Evolutionary conservation across 1,140 invertebrate species (phyloP), one percentile per base, ranked within the genome.

Genomic region (Drosophila nigrodunni): DNA sequence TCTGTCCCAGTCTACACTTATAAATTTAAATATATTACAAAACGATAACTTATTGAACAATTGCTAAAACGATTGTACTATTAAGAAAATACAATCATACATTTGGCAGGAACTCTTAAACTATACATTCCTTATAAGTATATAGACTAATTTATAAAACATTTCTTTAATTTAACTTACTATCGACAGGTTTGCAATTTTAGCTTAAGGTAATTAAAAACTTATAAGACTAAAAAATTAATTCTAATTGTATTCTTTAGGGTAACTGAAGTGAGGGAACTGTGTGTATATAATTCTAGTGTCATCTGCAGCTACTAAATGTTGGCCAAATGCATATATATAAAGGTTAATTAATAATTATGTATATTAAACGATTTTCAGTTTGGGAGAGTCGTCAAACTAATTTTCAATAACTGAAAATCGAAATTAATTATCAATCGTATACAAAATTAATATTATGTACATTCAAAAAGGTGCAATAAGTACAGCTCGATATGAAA

Each of bases 401-500:
- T 58, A 18, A 1, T 41, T 35, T 43, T 58, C 3, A 54, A 43
- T 43, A 30, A 57, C 55, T 65, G 55, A 50, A 67, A 61, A 52
- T 55, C 34, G 6, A 55, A 64, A 25, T 47, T 21, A 55, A 41
- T 39, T 71, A 10, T 55, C 44, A 49, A 44, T 25, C 21, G 57
- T 39, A 44, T 43, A 21, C 41, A 52, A 74, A 57, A 25, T 60
- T 30, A 43, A 60, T 35, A 52, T 44, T 69, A 70, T 68, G 30
- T 68, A 68, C 57, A 68, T 34, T 57, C 4, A 49, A 30, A 30
- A 8, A 49, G 37, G 41, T 76, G 54, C 68, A 66, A 65, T 62
- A 87, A 61, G 43, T 59, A 66, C 61, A 68, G 74, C 52, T 83
- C 49, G 60, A 74, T 70, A 54, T n/a, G 50, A 50, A 54, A 55